Evolutionary conservation across 2,797 vertebrate genomes (phyloP).

Genomic region (Sparus aurata): DNA sequence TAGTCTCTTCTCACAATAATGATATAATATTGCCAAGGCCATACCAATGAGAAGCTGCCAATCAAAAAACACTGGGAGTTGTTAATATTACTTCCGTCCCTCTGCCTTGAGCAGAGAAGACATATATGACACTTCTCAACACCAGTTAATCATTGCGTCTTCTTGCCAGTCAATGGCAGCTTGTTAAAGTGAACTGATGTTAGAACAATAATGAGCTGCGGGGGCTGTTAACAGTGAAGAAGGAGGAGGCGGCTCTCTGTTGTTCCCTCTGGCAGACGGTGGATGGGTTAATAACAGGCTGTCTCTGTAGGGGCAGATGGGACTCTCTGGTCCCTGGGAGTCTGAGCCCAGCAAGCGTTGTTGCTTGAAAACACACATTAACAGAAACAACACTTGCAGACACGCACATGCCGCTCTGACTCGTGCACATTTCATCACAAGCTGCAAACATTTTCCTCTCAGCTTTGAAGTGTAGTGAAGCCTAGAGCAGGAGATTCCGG

Average conservation of each 20-base stretch:
- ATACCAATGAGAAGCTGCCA: slow-evolving; percentile 21
- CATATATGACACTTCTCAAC: slow-evolving; percentile 44
- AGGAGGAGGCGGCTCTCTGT: slow-evolving; percentile 53
- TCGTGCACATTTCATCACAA: slow-evolving; percentile 58
- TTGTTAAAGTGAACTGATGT: slow-evolving; percentile 69
- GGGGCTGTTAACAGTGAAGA: slow-evolving; percentile 57
- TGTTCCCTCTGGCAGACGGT: slow-evolving; percentile 70
- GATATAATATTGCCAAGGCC: too few species aligned
- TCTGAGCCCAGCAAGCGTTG: slow-evolving; percentile 53
- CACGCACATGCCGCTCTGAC: slow-evolving; percentile 33
- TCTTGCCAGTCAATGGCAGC: slow-evolving; percentile 61
- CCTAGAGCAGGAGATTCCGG: slow-evolving; percentile 70
- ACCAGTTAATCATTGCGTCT: slow-evolving; percentile 49
- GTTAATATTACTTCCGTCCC: not conserved
- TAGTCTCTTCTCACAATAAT: too few species aligned
- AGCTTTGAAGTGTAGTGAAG: slow-evolving; percentile 71
- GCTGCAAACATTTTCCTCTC: slow-evolving; percentile 62
- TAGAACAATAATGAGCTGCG: slow-evolving; percentile 59
- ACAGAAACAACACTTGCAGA: slow-evolving; percentile 55
- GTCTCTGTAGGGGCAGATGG: slow-evolving; percentile 76
- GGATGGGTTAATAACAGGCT: slow-evolving; percentile 80
- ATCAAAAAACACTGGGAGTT: slow-evolving; percentile 19
- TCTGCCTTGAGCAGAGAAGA: slow-evolving; percentile 16
- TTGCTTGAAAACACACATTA: slow-evolving; percentile 65
- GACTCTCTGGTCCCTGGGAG: slow-evolving; percentile 66